Evolutionary conservation across 2,888 invertebrate genomes (phyloP).

Genomic region (Pseudococcus longispinus): DNA sequence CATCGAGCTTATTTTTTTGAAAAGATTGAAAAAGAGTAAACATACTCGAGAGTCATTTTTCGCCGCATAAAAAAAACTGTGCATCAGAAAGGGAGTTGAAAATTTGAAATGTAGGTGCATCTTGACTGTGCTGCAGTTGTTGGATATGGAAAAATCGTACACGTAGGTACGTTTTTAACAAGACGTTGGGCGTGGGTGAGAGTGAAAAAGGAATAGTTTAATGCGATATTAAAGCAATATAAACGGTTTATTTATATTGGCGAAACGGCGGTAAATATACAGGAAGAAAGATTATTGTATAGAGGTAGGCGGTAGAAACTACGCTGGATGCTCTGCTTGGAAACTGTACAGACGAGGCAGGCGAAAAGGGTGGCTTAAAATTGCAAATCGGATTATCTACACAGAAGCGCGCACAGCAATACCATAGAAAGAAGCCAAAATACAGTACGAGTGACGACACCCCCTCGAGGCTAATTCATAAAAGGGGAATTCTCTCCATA

Average conservation of each 20-base stretch:
- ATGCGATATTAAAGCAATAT: conserved; percentile 56
- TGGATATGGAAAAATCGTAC: no score
- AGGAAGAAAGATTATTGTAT: conserved; percentile 54
- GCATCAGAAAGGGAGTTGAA: not conserved
- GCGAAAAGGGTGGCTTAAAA: conserved; percentile 52
- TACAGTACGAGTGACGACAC: conserved; percentile 48
- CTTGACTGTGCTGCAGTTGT: not conserved
- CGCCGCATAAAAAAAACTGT: not conserved
- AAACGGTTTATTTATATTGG: conserved; percentile 56
- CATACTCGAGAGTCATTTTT: not conserved
- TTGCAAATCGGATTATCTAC: conserved; percentile 55
- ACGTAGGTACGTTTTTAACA: not conserved
- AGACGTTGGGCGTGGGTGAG: not conserved
- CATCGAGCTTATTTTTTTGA: not conserved
- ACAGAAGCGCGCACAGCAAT: conserved; percentile 46
- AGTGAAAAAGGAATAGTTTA: conserved; percentile 41
- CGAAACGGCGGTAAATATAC: conserved; percentile 56
- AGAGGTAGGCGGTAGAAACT: conserved; percentile 47
- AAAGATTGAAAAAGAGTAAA: conserved; percentile 5
- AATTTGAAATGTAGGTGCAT: conserved; percentile 22
- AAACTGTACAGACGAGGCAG: not conserved
- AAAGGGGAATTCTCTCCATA: conserved; percentile 44
- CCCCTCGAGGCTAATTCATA: conserved; percentile 53
- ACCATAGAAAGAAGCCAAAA: conserved; percentile 32
- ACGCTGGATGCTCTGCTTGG: not conserved